These are phyloP conservation scores for Rafetus swinhoei DNA, from an alignment of 2,113 vertebrate species.

Conservation along the genomic window DNA sequence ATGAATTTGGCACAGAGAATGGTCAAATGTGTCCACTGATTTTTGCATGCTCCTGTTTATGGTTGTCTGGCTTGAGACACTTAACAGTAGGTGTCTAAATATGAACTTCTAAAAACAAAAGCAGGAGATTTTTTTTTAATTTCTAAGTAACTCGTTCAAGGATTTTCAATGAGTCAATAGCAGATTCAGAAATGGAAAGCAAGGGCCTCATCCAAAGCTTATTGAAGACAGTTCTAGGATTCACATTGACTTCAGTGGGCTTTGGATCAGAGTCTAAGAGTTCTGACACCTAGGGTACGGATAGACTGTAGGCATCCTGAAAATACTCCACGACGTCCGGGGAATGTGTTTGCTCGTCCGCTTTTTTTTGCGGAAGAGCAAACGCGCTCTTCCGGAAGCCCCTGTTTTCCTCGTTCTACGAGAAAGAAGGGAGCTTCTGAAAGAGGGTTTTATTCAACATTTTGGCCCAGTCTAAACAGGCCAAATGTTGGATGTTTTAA, in stretches of 20 bases:
- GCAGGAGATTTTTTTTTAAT: constrained; percentile 54
- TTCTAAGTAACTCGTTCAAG: constrained; percentile 24
- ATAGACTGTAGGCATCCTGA: too few species aligned
- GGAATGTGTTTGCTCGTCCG: too few species aligned
- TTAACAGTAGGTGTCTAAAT: constrained; percentile 72
- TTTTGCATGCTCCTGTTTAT: constrained; percentile 72
- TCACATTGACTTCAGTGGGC: neutral
- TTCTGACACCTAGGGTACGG: neutral
- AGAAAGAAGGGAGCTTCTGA: too few species aligned
- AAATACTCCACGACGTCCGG: too few species aligned
- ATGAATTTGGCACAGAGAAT: constrained; percentile 53
- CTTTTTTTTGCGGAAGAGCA: too few species aligned
- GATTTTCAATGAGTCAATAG: constrained; percentile 15
- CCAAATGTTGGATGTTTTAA: neutral
- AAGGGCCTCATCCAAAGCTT: neutral
- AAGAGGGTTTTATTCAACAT: too few species aligned
- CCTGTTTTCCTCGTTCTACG: too few species aligned
- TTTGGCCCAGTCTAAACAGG: too few species aligned
- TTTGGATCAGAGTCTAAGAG: neutral
- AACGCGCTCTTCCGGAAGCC: too few species aligned
- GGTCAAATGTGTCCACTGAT: constrained; percentile 55
- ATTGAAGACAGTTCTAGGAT: neutral
- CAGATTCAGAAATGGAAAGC: neutral
- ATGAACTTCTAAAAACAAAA: constrained; percentile 51
- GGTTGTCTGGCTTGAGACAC: constrained; percentile 69